Base-by-base conservation (phyloP, 2,113 vertebrate species). In the Megaptera novaeangliae region DNA sequence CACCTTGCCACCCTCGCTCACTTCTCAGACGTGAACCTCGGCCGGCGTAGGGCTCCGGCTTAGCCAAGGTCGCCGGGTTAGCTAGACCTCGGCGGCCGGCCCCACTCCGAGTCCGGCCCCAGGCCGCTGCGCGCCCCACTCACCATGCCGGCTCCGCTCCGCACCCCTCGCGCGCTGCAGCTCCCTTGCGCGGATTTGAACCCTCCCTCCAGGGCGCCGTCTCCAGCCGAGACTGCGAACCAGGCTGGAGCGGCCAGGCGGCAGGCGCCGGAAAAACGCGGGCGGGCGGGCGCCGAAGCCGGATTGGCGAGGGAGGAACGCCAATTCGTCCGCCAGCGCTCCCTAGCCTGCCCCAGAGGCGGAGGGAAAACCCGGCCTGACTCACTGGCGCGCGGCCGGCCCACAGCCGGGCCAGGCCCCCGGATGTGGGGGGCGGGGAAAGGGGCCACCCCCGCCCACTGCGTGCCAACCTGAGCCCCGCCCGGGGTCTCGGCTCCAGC, bases 331-430 rank as follows among this genome's bases (percentile, higher is more conserved):
- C 91, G 21, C 93, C 74, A 21, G 88, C 83, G 72, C 94, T 86
- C 75, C 55, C 75, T 41, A 29, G 66, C 72, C 81, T 55, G 96
- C 75, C 95, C 95, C 75, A 94, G 52, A 96, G 97, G 94, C 83
- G 88, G 97, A 98, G 96, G 96, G 95, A 98, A 98, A 98, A 98
- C 97, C 97, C 94, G 96, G 97, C 94, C 98, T 97, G 97, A 98
- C 98, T 98, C 97, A 97, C 69, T 21, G 0, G 83, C 94, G n/a
- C 86, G 34, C 78, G 2, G 59, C 55, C 61, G 95, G 96, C 95
- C 83, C 87, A 18, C 34, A 57, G 95, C 72, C 71, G 44, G 39
- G 81, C 82, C n/a, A 52, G 90, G 96, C 96, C 96, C 91, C 98
- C 94, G 97, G 97, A 98, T 92, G 97, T 87, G 91, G 84, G 68